Percentiles rank a stretch among this genome's conserved stretches.
Conservation (phyloP, 2,113 vertebrate species). For the Myiozetetes cayanensis region DNA sequence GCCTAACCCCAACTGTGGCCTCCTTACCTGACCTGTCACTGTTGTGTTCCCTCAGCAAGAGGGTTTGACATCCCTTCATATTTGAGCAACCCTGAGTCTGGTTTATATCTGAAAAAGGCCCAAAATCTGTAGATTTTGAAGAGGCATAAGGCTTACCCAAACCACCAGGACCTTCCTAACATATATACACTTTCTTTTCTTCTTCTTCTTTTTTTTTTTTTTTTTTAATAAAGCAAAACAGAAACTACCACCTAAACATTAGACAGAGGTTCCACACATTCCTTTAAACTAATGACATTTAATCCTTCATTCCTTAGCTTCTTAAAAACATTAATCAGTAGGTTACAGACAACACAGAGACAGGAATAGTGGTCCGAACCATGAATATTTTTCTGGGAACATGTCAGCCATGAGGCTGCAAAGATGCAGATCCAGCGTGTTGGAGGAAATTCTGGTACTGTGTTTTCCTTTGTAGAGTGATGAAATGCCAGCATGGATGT, state of each 20-base stretch:
- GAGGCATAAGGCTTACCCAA: neutral
- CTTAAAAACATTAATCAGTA: too few species aligned
- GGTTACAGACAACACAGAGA: neutral
- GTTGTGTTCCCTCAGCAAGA: neutral
- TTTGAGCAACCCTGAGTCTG: neutral
- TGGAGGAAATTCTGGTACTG: neutral
- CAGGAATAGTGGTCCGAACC: neutral
- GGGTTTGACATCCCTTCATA: neutral
- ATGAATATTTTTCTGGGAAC: neutral
- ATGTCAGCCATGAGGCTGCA: rapidly evolving
- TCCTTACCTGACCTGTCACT: rapidly evolving
- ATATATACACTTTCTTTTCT: rapidly evolving
- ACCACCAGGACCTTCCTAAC: neutral
- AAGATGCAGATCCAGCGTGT: too few species aligned
- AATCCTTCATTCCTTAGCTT: neutral
- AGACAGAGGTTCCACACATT: neutral
- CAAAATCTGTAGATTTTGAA: neutral
- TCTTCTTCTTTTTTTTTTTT: neutral
- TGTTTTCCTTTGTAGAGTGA: neutral
- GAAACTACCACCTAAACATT: neutral
- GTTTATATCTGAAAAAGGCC: neutral
- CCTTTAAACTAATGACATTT: neutral
- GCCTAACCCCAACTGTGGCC: neutral
- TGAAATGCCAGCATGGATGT: neutral
- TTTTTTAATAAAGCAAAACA: neutral